Base-by-base conservation (phyloP, 2,797 vertebrate genomes). In the Pitangus sulphuratus region DNA sequence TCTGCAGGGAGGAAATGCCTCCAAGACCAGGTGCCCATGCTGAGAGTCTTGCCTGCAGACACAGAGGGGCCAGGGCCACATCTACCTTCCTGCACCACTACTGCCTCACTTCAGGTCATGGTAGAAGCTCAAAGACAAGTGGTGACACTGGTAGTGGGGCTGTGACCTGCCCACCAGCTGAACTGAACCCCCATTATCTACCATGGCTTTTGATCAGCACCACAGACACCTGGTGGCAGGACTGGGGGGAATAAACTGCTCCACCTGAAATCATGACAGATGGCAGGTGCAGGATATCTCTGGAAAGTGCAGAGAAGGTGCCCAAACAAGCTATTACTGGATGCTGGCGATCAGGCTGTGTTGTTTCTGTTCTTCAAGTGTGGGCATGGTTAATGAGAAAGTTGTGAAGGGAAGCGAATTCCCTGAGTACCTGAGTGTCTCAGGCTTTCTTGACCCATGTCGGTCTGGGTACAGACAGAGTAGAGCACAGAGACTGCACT, bases 401-500 rank as follows among this genome's bases (percentile, higher is more conserved):
- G 93, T 69, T 96, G 90, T 95, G 87, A 93, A 80, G 75, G 60
- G 64, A 94, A 91, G 64, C 3, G 16, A 96, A 97, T 94, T 95
- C 95, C 95, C 95, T 0, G 1, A 91, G 90, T 84, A 91, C 68
- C 89, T 95, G 93, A 90, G 85, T 77, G 88, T 31, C 70, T 82
- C 87, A 95, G 91, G 91, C 93, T 80, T 94, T 83, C 86, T 9
- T 96, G 96, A 97, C 96, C 96, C 9, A 0, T 70, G 66, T 87
- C 0, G n/a, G 89, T 64, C 93, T 96, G 87, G 74, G 65, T 95
- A 91, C 79, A 96, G 93, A 92, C 24, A 0, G 92, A 96, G 88
- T 61, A 79, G 48, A 95, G 87, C 96, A 94, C 90, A 93, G 95
- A 96, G 77, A 95, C 85, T 94, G 90, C 93, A 95, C 94, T 93